Percentiles rank a stretch among this genome's conserved stretches.
Evolutionary conservation across 2,888 invertebrate genomes (phyloP).

Genomic region (Dicroscelio sp.): DNA sequence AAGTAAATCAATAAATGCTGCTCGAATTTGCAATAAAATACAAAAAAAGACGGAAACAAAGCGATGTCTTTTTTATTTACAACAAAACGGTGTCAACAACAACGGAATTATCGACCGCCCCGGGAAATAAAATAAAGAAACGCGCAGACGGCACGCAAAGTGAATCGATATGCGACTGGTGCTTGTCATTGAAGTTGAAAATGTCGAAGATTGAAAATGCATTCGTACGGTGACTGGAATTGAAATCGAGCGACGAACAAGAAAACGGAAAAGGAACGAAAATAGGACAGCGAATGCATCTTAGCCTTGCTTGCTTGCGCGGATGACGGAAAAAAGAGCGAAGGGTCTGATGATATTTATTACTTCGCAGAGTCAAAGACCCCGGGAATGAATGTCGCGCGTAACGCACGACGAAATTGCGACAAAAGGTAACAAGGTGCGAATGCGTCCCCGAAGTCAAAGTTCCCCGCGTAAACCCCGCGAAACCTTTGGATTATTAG

Average conservation of each 20-base stretch:
- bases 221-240: constrained; percentile 74
- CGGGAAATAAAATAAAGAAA: constrained; percentile 62
- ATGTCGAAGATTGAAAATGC: constrained; percentile 81
- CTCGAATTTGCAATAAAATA: too few species aligned
- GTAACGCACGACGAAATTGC: constrained; percentile 20
- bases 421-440: constrained; percentile 4
- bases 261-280: constrained; percentile 72
- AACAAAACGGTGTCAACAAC: too few species aligned
- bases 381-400: constrained; percentile 8
- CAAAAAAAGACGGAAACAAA: too few species aligned
- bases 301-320: neutral
- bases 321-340: constrained; percentile 21
- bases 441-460: too few species aligned
- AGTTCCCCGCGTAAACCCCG: neutral
- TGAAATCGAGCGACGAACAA: constrained; percentile 80
- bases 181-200: constrained; percentile 78
- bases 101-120: too few species aligned
- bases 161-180: constrained; percentile 76
- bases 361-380: constrained; percentile 49
- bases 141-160: constrained; percentile 41
- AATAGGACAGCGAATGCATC: constrained; percentile 70
- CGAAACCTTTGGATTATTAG: constrained; percentile 44
- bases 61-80: too few species aligned
- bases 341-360: constrained; percentile 62
- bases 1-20: too few species aligned